A percentile compares a stretch with the other conserved stretches of the same genome.
Conservation (phyloP, 2,888 invertebrate genomes). For the Eristalinus aeneus region DNA sequence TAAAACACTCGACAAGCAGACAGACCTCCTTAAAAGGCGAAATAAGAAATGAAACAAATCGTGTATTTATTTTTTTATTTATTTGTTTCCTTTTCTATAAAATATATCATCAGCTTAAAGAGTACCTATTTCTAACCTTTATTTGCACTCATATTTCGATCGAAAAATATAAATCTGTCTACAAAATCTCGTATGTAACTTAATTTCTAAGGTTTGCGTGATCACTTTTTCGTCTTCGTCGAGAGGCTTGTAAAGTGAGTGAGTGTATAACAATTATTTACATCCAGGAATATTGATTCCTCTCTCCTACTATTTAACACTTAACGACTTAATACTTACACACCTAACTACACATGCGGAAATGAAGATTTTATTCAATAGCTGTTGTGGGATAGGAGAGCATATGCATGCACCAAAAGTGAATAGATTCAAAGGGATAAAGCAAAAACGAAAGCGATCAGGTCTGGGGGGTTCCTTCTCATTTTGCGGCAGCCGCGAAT, state of each 20-base stretch:
- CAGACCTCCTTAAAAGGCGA: too few species aligned
- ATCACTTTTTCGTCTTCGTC: not conserved
- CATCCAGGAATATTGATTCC: slow-evolving; percentile 5
- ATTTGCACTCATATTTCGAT: not conserved
- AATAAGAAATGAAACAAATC: too few species aligned
- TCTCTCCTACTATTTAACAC: slow-evolving; percentile 1
- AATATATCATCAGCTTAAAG: not conserved
- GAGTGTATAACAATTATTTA: slow-evolving; percentile 32
- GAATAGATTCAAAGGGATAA: not conserved
- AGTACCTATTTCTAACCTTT: slow-evolving; percentile 5
- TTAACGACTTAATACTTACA: slow-evolving; percentile 35
- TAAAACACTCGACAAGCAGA: too few species aligned
- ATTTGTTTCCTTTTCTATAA: slow-evolving; percentile 12
- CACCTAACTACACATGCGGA: slow-evolving; percentile 9
- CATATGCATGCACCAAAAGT: not conserved
- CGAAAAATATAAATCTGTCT: slow-evolving; percentile 1
- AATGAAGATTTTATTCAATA: slow-evolving; percentile 10
- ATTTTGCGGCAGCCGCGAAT: too few species aligned
- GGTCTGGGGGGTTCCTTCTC: not conserved
- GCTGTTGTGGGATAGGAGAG: not conserved
- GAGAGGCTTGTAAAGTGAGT: slow-evolving; percentile 8
- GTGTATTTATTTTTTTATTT: not conserved
- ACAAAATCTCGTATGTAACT: slow-evolving; percentile 60
- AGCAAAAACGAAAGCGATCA: not conserved
- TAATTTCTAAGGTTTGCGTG: not conserved